Base-by-base conservation (phyloP, 2,888 invertebrate genomes). In the Chrysomela aeneicollis region DNA sequence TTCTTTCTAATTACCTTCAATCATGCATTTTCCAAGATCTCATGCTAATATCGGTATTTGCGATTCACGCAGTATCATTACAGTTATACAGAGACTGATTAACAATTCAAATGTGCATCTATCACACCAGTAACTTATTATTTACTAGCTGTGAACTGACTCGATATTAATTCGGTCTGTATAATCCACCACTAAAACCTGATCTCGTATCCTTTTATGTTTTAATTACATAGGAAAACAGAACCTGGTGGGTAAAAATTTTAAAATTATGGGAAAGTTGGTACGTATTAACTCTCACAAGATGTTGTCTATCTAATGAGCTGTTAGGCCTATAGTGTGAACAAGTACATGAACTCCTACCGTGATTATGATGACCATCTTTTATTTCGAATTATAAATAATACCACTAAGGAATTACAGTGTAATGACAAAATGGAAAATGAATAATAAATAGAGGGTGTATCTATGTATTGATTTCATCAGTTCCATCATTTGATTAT, bases 71-170 rank as follows among this genome's bases (percentile, higher is more conserved):
- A 32, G 53, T 54, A 30, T 21, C 54, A 47, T 54, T 61, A 61
- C 61, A 54, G 61, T 61, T 54, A 61, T 61, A 61, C 53, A 61
- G 61, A 52, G 42, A 61, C 54, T 61, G 35, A 61, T 61, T 61
- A 61, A 46, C 61, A 61, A 61, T 61, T 61, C 54, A 61, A 61
- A 61, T 61, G 61, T 47, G 47, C n/a, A 32, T 54, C 46, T 61
- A 53, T 57, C 46, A 46, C 57, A 42, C 42, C 42, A 37, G 46
- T 47, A 46, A 26, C 57, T 10, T 18, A 46, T 57, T 52, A 61
- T 61, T 61, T 61, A 60, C 60, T 53, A 61, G 26, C 53, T 52
- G 61, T 54, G 61, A 61, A 61, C 52, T 60, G 46, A 21, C 26
- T 52, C 42, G 26, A 19, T 19, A 60, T 46, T 61, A 60, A 60